phyloP scores from a whole-genome alignment of 2,797 vertebrate genomes.

The Helostoma temminkii region DNA sequence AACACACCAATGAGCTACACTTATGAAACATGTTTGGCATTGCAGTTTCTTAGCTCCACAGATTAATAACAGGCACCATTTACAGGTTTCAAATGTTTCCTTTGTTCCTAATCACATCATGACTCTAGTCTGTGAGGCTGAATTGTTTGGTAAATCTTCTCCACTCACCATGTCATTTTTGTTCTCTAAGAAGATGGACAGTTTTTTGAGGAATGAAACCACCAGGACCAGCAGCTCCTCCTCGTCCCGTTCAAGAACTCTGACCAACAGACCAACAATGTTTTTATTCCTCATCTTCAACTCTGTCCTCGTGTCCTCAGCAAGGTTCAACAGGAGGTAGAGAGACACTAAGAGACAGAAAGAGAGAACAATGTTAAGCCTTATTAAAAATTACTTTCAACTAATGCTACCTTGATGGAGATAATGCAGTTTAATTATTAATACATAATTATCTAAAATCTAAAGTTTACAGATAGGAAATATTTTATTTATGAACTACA shows the following conservation, averaged over 20 bases:
- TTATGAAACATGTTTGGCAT: no score
- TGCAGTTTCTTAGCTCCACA: no score
- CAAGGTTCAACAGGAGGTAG: constrained; percentile 94
- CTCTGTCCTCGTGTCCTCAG: constrained; percentile 96
- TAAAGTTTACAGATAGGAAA: no score
- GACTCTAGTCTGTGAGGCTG: background rate
- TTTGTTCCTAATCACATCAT: background rate
- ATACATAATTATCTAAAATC: background rate
- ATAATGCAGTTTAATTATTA: background rate
- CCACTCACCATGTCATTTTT: constrained; percentile 97
- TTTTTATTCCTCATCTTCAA: constrained; percentile 99
- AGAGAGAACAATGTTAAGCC: background rate
- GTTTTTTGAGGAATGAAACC: constrained; percentile 97
- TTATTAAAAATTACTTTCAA: background rate
- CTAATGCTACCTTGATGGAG: background rate
- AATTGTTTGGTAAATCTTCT: background rate
- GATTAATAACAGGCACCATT: no score
- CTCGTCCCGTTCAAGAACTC: constrained; percentile 94
- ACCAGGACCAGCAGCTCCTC: constrained; percentile 95
- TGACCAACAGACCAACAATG: constrained; percentile 96
- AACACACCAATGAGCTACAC: no score
- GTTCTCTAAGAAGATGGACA: constrained; percentile 98
- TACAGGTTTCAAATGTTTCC: no score
- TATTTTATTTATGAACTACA: no score
- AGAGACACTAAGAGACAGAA: constrained; percentile 89